Conservation (phyloP, 2,113 vertebrate genomes). For the Indicator maculatus region DNA sequence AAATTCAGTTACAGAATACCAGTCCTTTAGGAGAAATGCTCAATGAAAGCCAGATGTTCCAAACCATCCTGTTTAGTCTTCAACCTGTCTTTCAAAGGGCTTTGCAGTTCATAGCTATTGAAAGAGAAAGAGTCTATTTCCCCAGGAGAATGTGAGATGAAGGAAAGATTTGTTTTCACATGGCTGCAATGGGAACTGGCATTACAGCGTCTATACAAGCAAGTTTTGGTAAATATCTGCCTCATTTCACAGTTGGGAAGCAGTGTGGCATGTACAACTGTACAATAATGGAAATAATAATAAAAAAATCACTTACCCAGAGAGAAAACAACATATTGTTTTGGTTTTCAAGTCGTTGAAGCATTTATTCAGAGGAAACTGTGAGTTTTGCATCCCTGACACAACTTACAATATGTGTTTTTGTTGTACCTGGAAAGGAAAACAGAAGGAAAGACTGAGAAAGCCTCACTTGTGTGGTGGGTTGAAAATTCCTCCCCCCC, state of each 20-base stretch:
- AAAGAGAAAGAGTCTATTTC: neutral
- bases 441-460: neutral
- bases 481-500: no score
- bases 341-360: neutral
- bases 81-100: neutral
- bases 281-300: neutral
- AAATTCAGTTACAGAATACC: neutral
- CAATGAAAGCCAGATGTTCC: neutral
- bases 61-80: neutral
- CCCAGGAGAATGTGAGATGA: fast-evolving
- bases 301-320: neutral
- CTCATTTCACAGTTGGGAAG: neutral
- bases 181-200: neutral
- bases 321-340: neutral
- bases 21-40: neutral
- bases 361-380: neutral
- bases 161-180: neutral
- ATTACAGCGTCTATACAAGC: no score
- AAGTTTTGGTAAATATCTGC: neutral
- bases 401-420: neutral
- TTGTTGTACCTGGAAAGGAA: neutral
- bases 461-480: neutral
- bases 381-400: fast-evolving
- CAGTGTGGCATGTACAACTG: no score
- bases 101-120: neutral